phyloP scores from a whole-genome alignment of 1,140 invertebrate genomes.

The Goniozus legneri region DNA sequence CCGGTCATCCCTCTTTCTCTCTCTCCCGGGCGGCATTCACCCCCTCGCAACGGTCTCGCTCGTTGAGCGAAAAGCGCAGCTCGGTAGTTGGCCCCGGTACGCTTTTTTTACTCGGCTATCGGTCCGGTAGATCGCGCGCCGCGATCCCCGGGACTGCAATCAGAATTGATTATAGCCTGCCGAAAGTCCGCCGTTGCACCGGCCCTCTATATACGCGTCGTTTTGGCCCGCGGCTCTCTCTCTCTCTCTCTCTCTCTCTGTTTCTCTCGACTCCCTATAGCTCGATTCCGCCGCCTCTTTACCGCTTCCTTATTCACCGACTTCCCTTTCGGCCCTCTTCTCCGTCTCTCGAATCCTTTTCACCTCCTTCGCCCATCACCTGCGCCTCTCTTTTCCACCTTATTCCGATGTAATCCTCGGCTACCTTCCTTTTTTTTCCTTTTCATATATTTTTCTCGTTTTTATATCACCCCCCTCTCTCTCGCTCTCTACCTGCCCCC shows the following conservation, averaged over 20 bases:
- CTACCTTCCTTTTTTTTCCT: too few relatives aligned
- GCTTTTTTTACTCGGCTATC: conserved; percentile 37
- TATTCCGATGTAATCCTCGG: conserved; percentile 13
- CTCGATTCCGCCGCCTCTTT: too few relatives aligned
- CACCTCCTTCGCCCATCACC: conserved; percentile 21
- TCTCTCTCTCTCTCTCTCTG: too few relatives aligned
- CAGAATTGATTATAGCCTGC: conserved; percentile 57
- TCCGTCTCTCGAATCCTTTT: too few relatives aligned
- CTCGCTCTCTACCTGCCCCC: too few relatives aligned
- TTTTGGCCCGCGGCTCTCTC: conserved; percentile 37
- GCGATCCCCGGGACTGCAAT: conserved; percentile 47
- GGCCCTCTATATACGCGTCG: conserved; percentile 51
- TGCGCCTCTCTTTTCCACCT: conserved; percentile 18
- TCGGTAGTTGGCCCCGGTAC: conserved; percentile 41
- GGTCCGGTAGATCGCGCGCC: conserved; percentile 14
- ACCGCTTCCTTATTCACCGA: too few relatives aligned
- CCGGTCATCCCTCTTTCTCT: conserved; percentile 1
- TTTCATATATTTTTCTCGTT: too few relatives aligned
- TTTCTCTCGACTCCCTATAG: too few relatives aligned
- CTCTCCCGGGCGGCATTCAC: conserved; percentile 1
- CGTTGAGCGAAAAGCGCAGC: conserved; percentile 23
- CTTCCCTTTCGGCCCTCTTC: too few relatives aligned
- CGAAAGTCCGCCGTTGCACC: conserved; percentile 47
- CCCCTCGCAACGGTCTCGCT: conserved; percentile 1
- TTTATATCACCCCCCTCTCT: too few relatives aligned